Conservation (phyloP, 1,140 invertebrate genomes). For the Megalopta genalis region DNA sequence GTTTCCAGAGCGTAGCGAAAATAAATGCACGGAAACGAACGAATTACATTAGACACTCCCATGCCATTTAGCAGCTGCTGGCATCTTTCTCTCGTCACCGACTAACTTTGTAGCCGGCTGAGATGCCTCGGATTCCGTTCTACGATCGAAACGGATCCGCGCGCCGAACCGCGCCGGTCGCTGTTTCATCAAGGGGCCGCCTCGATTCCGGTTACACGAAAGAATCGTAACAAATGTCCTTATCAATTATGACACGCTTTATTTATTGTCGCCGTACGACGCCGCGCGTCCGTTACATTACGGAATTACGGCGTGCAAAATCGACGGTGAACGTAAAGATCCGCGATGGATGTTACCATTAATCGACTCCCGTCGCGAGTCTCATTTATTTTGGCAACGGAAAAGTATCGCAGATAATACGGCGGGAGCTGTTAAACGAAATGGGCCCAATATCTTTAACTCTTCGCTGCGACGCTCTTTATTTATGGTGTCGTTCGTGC, state of each 20-base stretch:
- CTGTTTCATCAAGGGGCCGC: too few relatives aligned
- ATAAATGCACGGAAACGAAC: slow-evolving; percentile 9
- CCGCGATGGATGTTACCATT: neutral
- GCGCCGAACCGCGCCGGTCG: too few relatives aligned
- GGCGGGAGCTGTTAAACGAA: neutral
- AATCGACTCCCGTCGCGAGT: neutral
- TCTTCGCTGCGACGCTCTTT: neutral
- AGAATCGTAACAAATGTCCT: neutral
- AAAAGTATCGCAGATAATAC: neutral
- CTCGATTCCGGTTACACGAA: too few relatives aligned
- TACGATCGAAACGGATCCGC: slow-evolving; percentile 17
- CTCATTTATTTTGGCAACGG: neutral
- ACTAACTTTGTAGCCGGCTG: slow-evolving; percentile 5
- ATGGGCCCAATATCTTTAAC: too few relatives aligned
- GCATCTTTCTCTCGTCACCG: neutral
- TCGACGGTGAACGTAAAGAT: neutral
- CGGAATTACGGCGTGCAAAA: neutral
- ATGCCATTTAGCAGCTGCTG: neutral
- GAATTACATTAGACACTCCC: slow-evolving; percentile 25
- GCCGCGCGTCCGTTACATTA: neutral
- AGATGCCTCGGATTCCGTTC: slow-evolving; percentile 13
- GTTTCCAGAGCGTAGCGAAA: neutral
- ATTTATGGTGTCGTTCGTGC: neutral
- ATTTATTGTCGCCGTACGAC: neutral
- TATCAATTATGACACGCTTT: neutral